Conservation (phyloP, 1,140 invertebrate species). For the Ruditapes philippinarum region DNA sequence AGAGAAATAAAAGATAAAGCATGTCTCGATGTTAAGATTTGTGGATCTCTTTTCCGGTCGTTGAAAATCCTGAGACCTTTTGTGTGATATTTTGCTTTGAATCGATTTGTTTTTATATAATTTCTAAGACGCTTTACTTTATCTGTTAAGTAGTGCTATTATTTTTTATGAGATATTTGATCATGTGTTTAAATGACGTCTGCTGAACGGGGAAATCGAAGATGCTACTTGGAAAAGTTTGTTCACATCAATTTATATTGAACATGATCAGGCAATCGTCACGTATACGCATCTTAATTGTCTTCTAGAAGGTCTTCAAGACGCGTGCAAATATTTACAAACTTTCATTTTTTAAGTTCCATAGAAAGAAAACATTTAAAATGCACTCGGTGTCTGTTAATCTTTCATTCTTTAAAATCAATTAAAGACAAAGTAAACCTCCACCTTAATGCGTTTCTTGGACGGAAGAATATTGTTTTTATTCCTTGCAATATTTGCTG, state of each 20-base stretch:
- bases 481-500: neutral
- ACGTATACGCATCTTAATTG: neutral
- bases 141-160: too few species aligned
- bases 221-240: conserved; percentile 17
- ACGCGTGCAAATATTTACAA: conserved; percentile 12
- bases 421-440: neutral
- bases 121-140: neutral
- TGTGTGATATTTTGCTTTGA: too few species aligned
- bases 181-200: neutral
- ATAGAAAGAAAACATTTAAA: neutral
- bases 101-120: neutral
- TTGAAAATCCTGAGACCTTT: too few species aligned
- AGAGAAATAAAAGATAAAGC: too few species aligned
- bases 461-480: neutral
- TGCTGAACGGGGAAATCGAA: neutral
- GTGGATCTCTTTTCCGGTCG: too few species aligned
- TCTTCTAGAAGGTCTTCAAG: conserved; percentile 19
- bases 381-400: conserved; percentile 9
- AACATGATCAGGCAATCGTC: neutral
- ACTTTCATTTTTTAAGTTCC: neutral
- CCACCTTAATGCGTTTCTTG: neutral
- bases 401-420: neutral
- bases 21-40: too few species aligned
- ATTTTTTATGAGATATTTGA: conserved; percentile 8
- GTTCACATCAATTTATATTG: conserved; percentile 1